Conservation (phyloP, 1,140 invertebrate genomes). For the Cyphomyrmex costatus region DNA sequence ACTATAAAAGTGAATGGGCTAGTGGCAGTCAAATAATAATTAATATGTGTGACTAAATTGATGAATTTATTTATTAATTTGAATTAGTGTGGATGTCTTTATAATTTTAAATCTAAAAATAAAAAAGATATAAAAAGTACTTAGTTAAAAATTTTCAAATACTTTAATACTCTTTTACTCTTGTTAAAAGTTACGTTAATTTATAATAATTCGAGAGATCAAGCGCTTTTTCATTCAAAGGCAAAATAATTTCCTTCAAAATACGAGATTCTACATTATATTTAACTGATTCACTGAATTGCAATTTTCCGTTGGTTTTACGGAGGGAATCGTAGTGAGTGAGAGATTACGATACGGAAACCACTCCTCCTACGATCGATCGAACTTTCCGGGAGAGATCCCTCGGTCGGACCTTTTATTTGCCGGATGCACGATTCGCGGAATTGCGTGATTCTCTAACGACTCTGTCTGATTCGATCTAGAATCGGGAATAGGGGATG, state of each 20-base stretch:
- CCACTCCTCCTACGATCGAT: conserved; percentile 32
- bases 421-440: conserved; percentile 49
- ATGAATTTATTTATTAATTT: conserved; percentile 4
- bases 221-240: not conserved
- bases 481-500: conserved; percentile 5
- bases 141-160: not conserved
- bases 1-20: too few relatives aligned
- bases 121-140: not conserved
- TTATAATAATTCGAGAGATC: not conserved
- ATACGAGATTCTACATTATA: not conserved
- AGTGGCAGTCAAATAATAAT: too few relatives aligned
- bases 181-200: not conserved
- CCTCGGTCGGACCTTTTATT: conserved; percentile 37
- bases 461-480: conserved; percentile 65
- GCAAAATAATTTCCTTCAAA: not conserved
- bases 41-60: not conserved
- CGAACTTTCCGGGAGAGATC: conserved; percentile 56
- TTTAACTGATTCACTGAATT: conserved; percentile 33
- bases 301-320: conserved; percentile 31
- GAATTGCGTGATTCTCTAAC: conserved; percentile 56
- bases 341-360: conserved; percentile 13
- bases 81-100: not conserved
- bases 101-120: not conserved
- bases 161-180: not conserved
- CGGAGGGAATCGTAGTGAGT: not conserved